A percentile compares a stretch with the other conserved stretches of the same genome.
Evolutionary conservation across 2,113 vertebrate species (phyloP).

Genomic region (Cyphomyrus plagiostoma): DNA sequence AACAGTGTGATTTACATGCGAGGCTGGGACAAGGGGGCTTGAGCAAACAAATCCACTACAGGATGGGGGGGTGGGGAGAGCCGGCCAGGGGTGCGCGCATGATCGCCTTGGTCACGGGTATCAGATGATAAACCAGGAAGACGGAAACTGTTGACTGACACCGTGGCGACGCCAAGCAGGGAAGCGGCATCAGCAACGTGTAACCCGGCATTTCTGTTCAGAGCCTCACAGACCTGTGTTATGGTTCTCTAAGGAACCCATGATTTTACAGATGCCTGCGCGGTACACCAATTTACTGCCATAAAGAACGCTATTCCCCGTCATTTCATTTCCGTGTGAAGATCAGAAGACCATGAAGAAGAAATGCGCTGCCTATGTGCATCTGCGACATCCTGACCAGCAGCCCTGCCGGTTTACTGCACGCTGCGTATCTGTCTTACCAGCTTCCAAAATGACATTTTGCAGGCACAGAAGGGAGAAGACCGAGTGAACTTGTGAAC

Average conservation of each 20-base stretch:
- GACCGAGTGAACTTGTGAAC: background rate
- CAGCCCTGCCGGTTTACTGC: background rate
- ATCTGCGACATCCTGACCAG: background rate
- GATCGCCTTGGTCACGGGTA: background rate
- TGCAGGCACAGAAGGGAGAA: background rate
- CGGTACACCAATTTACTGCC: background rate
- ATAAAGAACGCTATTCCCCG: background rate
- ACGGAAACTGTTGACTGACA: background rate
- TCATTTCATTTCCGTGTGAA: background rate
- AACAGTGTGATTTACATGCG: background rate
- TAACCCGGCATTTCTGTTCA: background rate
- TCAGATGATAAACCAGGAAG: constrained; percentile 9
- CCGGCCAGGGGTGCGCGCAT: background rate
- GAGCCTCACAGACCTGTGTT: background rate
- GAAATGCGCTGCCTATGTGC: background rate
- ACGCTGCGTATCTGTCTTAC: background rate
- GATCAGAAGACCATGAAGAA: background rate
- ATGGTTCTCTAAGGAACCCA: background rate
- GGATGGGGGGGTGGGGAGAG: background rate
- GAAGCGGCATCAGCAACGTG: background rate
- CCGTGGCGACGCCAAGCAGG: background rate
- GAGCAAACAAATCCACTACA: background rate
- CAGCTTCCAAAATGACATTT: background rate
- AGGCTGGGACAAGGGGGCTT: background rate
- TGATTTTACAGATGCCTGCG: background rate